Evolutionary conservation across 2,888 invertebrate genomes (phyloP), one percentile per base, ranked within the genome.

Genomic region (Athalia circularis): DNA sequence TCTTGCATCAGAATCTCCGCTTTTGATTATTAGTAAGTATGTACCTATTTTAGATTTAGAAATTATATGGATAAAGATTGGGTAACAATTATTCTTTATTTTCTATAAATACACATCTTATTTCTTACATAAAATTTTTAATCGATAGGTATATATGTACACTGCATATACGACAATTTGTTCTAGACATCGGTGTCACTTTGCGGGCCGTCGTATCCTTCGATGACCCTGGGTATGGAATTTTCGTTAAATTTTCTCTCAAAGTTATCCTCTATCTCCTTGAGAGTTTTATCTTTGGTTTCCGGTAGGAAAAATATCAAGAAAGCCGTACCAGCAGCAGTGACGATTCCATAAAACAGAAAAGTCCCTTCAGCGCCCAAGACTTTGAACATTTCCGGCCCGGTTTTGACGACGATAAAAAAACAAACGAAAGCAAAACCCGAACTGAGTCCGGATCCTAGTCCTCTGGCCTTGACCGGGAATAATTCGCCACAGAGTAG

Each of bases 401-500:
- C 93, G 0, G 93, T 93, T 89, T 95, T 95, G 3, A 95, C 94
- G 0, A 94, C 94, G 3, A 92, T 82, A 84, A 95, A 95, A 81
- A 94, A 93, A 1, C 94, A 91, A 5, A 92, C 85, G 85, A 94
- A 95, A 0, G 93, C 93, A 54, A 93, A 92, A 11, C 93, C 93
- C 1, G 94, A 92, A 70, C 94, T 93, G 8, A 94, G 91, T 0
- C 95, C 95, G 0, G 95, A 93, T 0, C 95, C 95, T 0, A 94
- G 86, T 0, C 94, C 95, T 52, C 94, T 91, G 0, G 92, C 92
- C 79, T 91, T 92, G 0, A 92, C 92, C 0, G 95, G 93, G 85
- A 95, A 95, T 0, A 95, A 91, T 88, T 96, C 95, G 0, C 95
- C 95, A 82, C 94, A 94, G 93, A 95, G 93, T 48, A 94, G 93